phyloP scores from a whole-genome alignment of 2,113 vertebrate species.

The Nannobrachium achirus region DNA sequence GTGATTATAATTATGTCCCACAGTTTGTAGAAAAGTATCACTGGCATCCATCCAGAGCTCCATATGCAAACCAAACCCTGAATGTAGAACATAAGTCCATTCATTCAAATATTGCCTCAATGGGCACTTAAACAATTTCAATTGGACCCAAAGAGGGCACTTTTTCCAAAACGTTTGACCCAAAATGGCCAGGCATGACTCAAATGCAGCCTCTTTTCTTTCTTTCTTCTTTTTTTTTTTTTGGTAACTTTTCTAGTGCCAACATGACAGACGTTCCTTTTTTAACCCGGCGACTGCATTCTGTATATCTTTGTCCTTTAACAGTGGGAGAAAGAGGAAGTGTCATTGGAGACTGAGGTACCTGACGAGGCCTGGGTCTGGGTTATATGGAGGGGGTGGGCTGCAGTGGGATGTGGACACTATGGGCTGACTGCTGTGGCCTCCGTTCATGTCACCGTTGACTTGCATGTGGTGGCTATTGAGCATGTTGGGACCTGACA shows the following conservation, averaged over 20 bases:
- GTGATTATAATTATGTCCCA: slow-evolving; percentile 14
- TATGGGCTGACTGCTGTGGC: slow-evolving; percentile 89
- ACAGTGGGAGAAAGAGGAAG: slow-evolving; percentile 49
- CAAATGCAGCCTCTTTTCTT: not conserved
- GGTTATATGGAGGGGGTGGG: slow-evolving; percentile 94
- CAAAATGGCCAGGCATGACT: slow-evolving; percentile 15
- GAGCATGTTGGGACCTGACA: slow-evolving; percentile 86
- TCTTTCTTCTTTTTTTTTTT: too few species aligned
- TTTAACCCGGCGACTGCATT: slow-evolving; percentile 45
- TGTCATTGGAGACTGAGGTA: slow-evolving; percentile 86
- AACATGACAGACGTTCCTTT: slow-evolving; percentile 21
- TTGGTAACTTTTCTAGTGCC: slow-evolving; percentile 5
- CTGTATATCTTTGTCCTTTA: too few species aligned
- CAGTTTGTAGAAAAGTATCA: slow-evolving; percentile 17
- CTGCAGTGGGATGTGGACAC: slow-evolving; percentile 93
- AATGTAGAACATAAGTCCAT: slow-evolving; percentile 43
- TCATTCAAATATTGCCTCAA: slow-evolving; percentile 16
- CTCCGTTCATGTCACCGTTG: slow-evolving; percentile 91
- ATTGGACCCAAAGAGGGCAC: slow-evolving; percentile 14
- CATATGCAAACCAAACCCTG: slow-evolving; percentile 16
- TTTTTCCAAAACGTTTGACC: slow-evolving; percentile 1
- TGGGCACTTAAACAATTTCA: not conserved
- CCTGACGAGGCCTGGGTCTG: slow-evolving; percentile 97
- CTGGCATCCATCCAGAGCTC: not conserved
- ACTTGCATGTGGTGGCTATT: slow-evolving; percentile 88